These are phyloP conservation scores for Heterotis niloticus DNA, from an alignment of 2,113 vertebrate genomes.

Conservation along the genomic window DNA sequence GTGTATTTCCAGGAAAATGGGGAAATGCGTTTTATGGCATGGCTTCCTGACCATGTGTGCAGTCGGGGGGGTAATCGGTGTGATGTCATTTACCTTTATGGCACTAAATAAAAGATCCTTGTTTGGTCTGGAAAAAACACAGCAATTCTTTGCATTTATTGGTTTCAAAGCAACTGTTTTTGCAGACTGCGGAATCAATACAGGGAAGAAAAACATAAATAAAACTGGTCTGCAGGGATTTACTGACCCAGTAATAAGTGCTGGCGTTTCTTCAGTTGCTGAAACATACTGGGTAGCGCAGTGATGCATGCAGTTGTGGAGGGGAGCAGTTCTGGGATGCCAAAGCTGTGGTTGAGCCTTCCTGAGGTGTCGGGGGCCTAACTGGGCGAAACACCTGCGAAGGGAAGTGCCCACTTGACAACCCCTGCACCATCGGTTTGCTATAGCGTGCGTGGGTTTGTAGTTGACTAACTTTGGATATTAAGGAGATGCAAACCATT, in stretches of 20 bases:
- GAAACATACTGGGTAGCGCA: no score
- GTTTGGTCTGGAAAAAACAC: conserved; percentile 10
- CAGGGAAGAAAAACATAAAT: conserved; percentile 8
- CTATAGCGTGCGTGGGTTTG: no score
- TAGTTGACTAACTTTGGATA: no score
- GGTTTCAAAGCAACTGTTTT: not conserved
- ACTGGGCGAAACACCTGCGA: no score
- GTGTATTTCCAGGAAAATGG: conserved; percentile 13
- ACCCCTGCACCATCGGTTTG: no score
- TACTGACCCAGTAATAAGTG: not conserved
- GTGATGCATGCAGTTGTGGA: no score
- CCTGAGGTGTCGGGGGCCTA: no score
- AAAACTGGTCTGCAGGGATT: not conserved
- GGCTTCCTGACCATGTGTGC: not conserved
- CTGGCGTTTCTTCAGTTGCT: no score
- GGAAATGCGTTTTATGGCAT: conserved; percentile 20
- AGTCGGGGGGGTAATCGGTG: not conserved
- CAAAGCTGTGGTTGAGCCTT: no score
- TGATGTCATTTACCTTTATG: conserved; percentile 21
- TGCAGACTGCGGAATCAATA: not conserved
- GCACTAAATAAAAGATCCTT: conserved; percentile 1
- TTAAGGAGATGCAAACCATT: no score
- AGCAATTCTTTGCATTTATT: conserved; percentile 17
- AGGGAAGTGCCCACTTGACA: not conserved
- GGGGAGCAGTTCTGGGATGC: no score